Conservation (phyloP, 2,797 vertebrate species). For the Malurus leucopterus region DNA sequence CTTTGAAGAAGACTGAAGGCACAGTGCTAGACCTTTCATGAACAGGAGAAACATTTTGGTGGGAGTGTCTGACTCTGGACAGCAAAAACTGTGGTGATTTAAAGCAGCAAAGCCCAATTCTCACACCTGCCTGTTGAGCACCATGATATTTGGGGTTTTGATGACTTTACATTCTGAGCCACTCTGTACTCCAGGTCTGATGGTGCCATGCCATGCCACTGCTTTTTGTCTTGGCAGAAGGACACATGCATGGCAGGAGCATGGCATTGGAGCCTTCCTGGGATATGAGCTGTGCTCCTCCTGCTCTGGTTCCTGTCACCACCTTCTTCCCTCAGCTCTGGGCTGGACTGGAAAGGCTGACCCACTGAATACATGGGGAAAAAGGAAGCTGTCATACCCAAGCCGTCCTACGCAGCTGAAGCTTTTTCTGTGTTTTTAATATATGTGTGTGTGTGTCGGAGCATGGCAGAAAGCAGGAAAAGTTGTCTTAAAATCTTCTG, state of each 20-base stretch:
- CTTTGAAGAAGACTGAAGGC: neutral
- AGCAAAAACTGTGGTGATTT: neutral
- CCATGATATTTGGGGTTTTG: neutral
- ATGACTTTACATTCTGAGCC: neutral
- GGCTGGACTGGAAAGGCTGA: neutral
- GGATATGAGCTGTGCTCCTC: neutral
- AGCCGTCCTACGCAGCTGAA: neutral
- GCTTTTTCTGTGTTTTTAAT: neutral
- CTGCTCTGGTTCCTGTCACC: fast-evolving
- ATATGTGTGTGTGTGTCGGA: neutral
- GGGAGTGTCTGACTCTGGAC: neutral
- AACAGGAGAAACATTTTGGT: neutral
- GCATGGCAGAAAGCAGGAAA: neutral
- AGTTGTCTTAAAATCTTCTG: neutral
- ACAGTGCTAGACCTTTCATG: fast-evolving
- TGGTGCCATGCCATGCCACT: neutral
- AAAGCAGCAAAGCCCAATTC: neutral
- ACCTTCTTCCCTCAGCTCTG: neutral
- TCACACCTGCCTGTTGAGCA: neutral
- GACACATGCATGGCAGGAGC: fast-evolving
- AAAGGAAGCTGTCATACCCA: neutral
- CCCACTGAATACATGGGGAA: neutral
- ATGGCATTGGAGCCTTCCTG: fast-evolving
- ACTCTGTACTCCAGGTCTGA: neutral
- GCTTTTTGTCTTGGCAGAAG: neutral